Percentiles rank a stretch among this genome's conserved stretches.
These are phyloP conservation scores for Pomatostomus ruficeps DNA, from an alignment of 2,113 vertebrate genomes.

Conservation along the genomic window DNA sequence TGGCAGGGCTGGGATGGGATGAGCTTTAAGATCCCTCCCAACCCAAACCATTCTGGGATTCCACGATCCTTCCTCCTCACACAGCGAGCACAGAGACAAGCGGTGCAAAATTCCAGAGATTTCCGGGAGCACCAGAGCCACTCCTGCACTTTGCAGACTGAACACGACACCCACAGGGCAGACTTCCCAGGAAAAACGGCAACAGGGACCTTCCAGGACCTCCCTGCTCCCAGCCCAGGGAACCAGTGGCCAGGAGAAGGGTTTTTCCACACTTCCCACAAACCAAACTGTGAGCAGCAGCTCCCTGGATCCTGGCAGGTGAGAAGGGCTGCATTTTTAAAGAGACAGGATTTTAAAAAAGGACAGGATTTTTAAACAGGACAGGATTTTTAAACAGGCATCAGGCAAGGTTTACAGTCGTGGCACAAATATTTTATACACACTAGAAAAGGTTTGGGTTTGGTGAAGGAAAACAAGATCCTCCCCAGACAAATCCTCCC, in stretches of 20 bases:
- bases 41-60: neutral
- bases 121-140: accelerated
- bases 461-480: neutral
- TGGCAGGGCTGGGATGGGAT: neutral
- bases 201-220: accelerated
- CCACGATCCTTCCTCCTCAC: accelerated
- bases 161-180: accelerated
- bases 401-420: accelerated
- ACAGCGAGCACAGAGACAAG: accelerated
- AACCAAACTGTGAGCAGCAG: neutral
- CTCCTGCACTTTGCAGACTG: neutral
- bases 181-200: neutral
- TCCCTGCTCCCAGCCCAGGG: neutral
- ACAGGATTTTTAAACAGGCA: neutral
- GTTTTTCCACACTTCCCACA: neutral
- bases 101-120: accelerated
- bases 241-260: neutral
- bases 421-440: accelerated
- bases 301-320: neutral
- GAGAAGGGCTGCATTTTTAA: neutral
- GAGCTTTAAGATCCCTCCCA: neutral
- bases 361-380: neutral
- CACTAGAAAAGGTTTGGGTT: neutral
- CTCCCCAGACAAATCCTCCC: neutral
- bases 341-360: neutral